A percentile compares a stretch with the other conserved stretches of the same genome.
Conservation (phyloP, 2,797 vertebrate genomes). For the Hozukius guyotensis region DNA sequence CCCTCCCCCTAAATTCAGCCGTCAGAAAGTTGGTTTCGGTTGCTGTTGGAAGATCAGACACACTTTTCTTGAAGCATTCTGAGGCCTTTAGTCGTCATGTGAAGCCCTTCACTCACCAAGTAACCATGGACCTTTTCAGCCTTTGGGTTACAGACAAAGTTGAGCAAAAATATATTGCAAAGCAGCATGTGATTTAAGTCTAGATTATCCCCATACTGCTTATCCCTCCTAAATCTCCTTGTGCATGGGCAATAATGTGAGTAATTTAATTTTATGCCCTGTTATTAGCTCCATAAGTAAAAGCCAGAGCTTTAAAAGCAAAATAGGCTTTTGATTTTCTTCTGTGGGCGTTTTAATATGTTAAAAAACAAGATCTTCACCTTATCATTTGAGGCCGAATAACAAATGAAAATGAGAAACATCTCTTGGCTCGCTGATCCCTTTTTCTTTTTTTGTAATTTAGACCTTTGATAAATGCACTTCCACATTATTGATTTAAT, state of each 20-base stretch:
- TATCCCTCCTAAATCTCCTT: constrained; percentile 40
- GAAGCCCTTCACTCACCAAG: neutral
- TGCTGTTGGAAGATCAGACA: neutral
- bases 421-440: neutral
- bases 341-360: neutral
- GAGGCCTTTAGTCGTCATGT: neutral
- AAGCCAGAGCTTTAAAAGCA: constrained; percentile 29
- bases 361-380: constrained; percentile 8
- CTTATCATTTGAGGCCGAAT: neutral
- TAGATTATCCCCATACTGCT: constrained; percentile 33
- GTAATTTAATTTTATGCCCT: constrained; percentile 21
- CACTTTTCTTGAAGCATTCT: neutral
- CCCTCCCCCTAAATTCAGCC: neutral
- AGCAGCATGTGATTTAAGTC: constrained; percentile 38
- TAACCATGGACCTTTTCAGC: neutral
- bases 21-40: neutral
- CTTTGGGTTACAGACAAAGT: neutral
- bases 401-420: neutral
- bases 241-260: constrained; percentile 35
- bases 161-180: neutral
- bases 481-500: neutral
- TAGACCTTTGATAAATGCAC: neutral
- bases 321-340: constrained; percentile 48
- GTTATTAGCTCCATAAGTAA: constrained; percentile 42
- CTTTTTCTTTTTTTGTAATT: neutral